Evolutionary conservation across 2,888 invertebrate species (phyloP).

Genomic region (Rotaria magnacalcarata): DNA sequence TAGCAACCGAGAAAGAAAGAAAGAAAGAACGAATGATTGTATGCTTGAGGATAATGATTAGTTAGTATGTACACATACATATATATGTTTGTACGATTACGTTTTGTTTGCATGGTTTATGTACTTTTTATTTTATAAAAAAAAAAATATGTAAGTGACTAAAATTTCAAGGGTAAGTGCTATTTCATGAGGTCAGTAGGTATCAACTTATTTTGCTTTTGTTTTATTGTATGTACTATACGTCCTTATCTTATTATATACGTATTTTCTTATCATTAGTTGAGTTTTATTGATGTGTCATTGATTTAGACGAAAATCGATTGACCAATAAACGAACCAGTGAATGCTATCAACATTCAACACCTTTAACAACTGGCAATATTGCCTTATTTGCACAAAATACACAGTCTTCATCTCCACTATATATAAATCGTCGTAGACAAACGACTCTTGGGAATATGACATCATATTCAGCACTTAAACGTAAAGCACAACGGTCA

Average conservation of each 20-base stretch:
- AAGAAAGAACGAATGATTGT: background rate
- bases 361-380: conserved; percentile 16
- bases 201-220: background rate
- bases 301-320: conserved; percentile 15
- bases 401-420: background rate
- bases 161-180: background rate
- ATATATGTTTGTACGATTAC: conserved; percentile 14
- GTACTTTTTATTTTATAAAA: background rate
- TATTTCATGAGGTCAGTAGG: background rate
- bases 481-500: conserved; percentile 29
- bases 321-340: background rate
- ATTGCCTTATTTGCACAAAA: conserved; percentile 10
- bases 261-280: background rate
- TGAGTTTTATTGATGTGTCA: background rate
- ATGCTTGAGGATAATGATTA: conserved; percentile 12
- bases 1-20: background rate
- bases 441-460: background rate
- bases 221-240: background rate
- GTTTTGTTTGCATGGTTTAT: conserved; percentile 15
- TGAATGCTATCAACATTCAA: conserved; percentile 25
- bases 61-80: background rate
- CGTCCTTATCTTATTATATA: background rate
- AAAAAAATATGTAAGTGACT: background rate
- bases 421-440: conserved; percentile 14
- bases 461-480: conserved; percentile 32